These are phyloP conservation scores for Otolemur garnettii DNA, from an alignment of 2,113 vertebrate genomes.

Conservation along the genomic window DNA sequence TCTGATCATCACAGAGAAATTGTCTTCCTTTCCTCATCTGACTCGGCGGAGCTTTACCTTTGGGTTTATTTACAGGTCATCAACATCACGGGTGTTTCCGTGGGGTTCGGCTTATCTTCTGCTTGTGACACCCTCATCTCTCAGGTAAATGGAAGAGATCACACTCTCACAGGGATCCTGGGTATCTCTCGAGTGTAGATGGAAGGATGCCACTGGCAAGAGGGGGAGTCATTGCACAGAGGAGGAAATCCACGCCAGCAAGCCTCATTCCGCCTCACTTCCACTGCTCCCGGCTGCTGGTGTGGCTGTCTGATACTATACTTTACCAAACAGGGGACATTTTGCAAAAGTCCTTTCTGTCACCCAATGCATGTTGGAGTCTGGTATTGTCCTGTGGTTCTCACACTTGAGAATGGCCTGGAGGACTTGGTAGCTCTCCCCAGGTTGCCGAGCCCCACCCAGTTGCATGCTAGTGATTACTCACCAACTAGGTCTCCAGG, in stretches of 20 bases:
- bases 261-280: accelerated
- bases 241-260: no score
- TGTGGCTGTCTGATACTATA: no score
- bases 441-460: not conserved
- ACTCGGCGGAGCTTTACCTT: not conserved
- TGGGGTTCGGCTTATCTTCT: constrained; percentile 91
- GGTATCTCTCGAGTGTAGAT: not conserved
- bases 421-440: not conserved
- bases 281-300: not conserved
- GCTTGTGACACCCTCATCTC: constrained; percentile 96
- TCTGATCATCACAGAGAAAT: not conserved
- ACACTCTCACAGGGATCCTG: not conserved
- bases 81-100: constrained; percentile 91
- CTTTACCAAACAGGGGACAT: not conserved
- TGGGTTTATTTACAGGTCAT: constrained; percentile 89
- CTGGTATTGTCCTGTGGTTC: not conserved
- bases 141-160: constrained; percentile 89
- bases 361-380: not conserved
- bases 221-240: not conserved
- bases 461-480: not conserved
- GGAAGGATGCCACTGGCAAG: no score
- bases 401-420: not conserved
- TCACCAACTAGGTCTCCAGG: not conserved
- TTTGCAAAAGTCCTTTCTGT: not conserved
- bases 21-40: no score